Evolutionary conservation across 2,113 vertebrate species (phyloP), one percentile per base, ranked within the genome.

Genomic region (Lagenorhynchus albirostris): DNA sequence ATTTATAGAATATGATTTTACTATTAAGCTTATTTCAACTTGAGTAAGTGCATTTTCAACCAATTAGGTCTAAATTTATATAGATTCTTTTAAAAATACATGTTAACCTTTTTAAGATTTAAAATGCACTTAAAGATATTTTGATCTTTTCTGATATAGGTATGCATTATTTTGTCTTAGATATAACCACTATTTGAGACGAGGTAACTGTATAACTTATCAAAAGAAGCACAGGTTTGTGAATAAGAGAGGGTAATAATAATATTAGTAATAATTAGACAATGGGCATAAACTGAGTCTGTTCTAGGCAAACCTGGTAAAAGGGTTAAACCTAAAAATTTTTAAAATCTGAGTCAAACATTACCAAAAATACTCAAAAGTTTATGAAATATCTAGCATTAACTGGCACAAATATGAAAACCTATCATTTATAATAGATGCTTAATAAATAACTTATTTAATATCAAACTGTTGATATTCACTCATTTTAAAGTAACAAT

Each of bases 1-100:
- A 60, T 93, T 92, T 94, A 91, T 82, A 53, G 14, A 80, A 47
- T 94, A 91, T 60, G 92, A 77, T 92, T 96, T 81, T 86, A 93
- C 33, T 86, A 14, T 26, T 87, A 95, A 88, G 38, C 67, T 87
- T 95, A 87, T 68, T 83, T 67, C 77, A 90, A 90, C 38, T 94
- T 92, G 58, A 93, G 9, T 93, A 93, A 81, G 26, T 87, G 0
- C 20, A 77, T 90, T 95, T 97, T 98, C 23, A 93, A 85, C 29
- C 14, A 97, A 80, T 89, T 96, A 77, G 62, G 15, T 80, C n/a
- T 96, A 94, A 95, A 90, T 47, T 68, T 88, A 58, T 38, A 58
- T 81, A 80, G 1, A 33, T 76, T 97, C 4, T 94, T 84, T 76
- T 41, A 4, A 87, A 98, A 96, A 33, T 67, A 33, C 26, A 92